phyloP scores from a whole-genome alignment of 1,140 invertebrate species.

The Druon quercuslanigerum region DNA sequence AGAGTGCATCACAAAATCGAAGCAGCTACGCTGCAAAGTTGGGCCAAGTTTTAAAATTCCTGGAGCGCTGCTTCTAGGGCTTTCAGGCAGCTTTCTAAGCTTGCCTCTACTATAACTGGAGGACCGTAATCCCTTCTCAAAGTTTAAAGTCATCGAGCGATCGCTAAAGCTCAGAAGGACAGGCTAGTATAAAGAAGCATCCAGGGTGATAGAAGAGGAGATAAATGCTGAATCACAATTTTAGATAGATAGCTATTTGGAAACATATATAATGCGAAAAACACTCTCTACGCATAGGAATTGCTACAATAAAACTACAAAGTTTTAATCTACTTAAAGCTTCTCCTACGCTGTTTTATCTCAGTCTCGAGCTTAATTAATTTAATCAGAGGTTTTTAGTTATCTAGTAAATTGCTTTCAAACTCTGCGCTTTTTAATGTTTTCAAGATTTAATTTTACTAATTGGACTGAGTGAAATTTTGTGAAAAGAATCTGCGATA shows the following conservation, averaged over 20 bases:
- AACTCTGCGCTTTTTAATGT: too few relatives aligned
- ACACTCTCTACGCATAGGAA: too few relatives aligned
- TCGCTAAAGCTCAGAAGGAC: conserved; percentile 10
- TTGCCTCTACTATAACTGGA: background rate
- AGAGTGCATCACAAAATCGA: conserved; percentile 34
- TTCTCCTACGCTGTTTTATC: too few relatives aligned
- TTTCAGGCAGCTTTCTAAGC: conserved; percentile 39
- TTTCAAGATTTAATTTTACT: too few relatives aligned
- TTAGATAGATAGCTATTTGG: background rate
- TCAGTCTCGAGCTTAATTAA: too few relatives aligned
- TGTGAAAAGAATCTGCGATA: too few relatives aligned
- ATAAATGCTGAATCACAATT: background rate
- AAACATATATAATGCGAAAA: too few relatives aligned
- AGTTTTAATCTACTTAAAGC: too few relatives aligned
- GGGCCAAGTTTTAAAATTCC: conserved; percentile 40
- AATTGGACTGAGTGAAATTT: too few relatives aligned
- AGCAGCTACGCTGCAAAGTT: conserved; percentile 34
- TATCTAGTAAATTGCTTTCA: too few relatives aligned
- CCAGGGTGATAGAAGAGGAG: background rate
- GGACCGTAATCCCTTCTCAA: background rate
- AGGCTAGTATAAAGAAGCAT: background rate
- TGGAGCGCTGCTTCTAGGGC: conserved; percentile 19
- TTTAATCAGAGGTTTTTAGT: too few relatives aligned
- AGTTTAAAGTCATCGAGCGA: conserved; percentile 21
- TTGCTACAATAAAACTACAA: too few relatives aligned